A percentile compares a stretch with the other conserved stretches of the same genome.
Evolutionary conservation across 1,140 invertebrate species (phyloP).

Genomic region (Druon quercuslanigerum): DNA sequence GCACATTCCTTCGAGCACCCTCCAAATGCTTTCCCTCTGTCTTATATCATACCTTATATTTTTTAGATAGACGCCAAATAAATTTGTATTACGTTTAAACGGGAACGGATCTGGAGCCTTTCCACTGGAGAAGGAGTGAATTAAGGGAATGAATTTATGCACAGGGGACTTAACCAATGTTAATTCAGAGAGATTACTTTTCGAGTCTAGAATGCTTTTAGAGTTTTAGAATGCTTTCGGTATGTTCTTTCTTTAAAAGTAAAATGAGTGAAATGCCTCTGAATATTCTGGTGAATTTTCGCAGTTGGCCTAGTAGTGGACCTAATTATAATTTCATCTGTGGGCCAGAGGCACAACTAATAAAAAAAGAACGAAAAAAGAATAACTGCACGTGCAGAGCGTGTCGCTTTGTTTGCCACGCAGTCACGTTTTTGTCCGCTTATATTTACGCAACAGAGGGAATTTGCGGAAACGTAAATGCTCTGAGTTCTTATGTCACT

Average conservation of each 20-base stretch:
- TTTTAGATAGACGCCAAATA: constrained; percentile 37
- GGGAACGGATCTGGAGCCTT: constrained; percentile 4
- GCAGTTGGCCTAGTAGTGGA: constrained; percentile 42
- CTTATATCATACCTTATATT: constrained; percentile 40
- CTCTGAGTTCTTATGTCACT: neutral
- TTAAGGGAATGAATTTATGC: constrained; percentile 18
- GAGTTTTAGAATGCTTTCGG: constrained; percentile 41
- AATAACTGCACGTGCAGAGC: constrained; percentile 61
- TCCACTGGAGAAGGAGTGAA: neutral
- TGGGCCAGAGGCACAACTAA: constrained; percentile 50
- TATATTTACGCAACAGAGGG: constrained; percentile 5
- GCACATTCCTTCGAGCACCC: constrained; percentile 56
- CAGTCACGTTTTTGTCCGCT: constrained; percentile 67
- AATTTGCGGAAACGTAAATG: neutral
- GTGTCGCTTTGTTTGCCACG: constrained; percentile 67
- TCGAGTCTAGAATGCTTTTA: neutral
- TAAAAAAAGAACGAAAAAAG: constrained; percentile 51
- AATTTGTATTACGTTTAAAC: constrained; percentile 25
- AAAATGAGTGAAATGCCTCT: constrained; percentile 50
- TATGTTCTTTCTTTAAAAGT: constrained; percentile 41
- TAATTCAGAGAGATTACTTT: constrained; percentile 28
- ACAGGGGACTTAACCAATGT: constrained; percentile 33
- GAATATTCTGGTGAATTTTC: constrained; percentile 47
- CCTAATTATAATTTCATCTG: constrained; percentile 68
- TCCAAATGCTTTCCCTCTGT: constrained; percentile 50